Evolutionary conservation across 2,888 invertebrate genomes (phyloP).

Genomic region (Melanophora roralis): DNA sequence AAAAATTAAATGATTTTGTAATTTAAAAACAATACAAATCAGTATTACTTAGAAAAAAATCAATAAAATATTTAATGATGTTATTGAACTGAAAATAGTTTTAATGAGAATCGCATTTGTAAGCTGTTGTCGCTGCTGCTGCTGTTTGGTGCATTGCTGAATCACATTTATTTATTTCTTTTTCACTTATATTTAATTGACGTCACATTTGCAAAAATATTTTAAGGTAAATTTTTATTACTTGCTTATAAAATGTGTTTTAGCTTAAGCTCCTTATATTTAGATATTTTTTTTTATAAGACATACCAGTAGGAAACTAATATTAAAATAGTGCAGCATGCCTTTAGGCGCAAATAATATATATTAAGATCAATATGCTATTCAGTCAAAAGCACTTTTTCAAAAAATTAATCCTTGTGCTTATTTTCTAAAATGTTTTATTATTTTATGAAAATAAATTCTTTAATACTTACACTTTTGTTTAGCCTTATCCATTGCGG

Average conservation of each 20-base stretch:
- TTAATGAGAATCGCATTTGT: slow-evolving; percentile 14
- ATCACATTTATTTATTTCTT: neutral
- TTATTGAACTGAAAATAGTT: slow-evolving; percentile 44
- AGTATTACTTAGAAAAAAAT: neutral
- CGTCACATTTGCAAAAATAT: slow-evolving; percentile 2
- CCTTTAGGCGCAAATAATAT: no score
- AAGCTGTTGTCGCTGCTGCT: neutral
- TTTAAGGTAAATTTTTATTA: neutral
- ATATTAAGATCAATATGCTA: no score
- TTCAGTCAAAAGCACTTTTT: no score
- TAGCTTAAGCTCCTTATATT: no score
- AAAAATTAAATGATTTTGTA: slow-evolving; percentile 3
- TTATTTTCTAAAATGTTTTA: no score
- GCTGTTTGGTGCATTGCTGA: no score
- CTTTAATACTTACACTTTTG: slow-evolving; percentile 76
- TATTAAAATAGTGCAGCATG: no score
- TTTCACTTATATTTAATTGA: slow-evolving; percentile 2
- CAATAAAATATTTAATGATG: slow-evolving; percentile 23
- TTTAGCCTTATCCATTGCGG: slow-evolving; percentile 76
- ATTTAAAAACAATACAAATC: neutral
- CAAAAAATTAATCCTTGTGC: no score
- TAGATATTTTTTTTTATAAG: no score
- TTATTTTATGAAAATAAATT: no score
- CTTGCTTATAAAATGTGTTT: neutral
- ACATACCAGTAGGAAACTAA: no score